Conservation (phyloP, 2,888 invertebrate genomes). For the Clepsis dumicolana region DNA sequence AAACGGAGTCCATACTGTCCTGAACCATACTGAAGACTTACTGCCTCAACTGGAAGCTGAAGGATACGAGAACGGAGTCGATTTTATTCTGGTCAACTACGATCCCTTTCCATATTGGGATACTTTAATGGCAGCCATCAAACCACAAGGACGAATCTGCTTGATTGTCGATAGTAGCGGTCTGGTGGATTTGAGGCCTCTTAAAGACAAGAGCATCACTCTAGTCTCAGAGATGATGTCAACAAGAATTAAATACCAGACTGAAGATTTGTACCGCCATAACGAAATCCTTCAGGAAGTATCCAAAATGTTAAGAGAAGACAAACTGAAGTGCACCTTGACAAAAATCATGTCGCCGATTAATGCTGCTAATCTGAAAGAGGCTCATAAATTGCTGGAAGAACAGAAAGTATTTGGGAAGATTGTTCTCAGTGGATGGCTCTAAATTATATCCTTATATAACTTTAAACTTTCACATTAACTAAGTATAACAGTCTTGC, state of each 20-base stretch:
- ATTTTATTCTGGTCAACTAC: slow-evolving; percentile 74
- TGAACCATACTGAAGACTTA: slow-evolving; percentile 70
- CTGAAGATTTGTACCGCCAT: slow-evolving; percentile 68
- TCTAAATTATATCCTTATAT: slow-evolving; percentile 51
- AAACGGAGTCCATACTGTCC: slow-evolving; percentile 69
- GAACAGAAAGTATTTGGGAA: slow-evolving; percentile 70
- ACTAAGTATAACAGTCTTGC: too few relatives aligned
- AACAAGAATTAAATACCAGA: slow-evolving; percentile 74
- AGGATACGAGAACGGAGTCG: slow-evolving; percentile 68
- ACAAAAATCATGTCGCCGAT: slow-evolving; percentile 71
- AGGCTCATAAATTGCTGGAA: slow-evolving; percentile 73
- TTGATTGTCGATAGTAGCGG: slow-evolving; percentile 73
- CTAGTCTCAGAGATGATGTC: slow-evolving; percentile 72
- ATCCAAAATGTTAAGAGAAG: slow-evolving; percentile 68
- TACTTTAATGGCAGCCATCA: slow-evolving; percentile 68
- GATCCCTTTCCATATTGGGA: slow-evolving; percentile 79
- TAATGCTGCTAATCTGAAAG: slow-evolving; percentile 71
- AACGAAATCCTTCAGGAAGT: slow-evolving; percentile 66
- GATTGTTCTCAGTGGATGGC: slow-evolving; percentile 57
- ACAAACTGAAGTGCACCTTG: slow-evolving; percentile 66
- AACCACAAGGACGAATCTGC: slow-evolving; percentile 76
- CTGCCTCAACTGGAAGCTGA: slow-evolving; percentile 65
- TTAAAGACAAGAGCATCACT: slow-evolving; percentile 77
- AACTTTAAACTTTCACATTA: neutral
- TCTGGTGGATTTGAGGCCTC: slow-evolving; percentile 63